Evolutionary conservation across 37 sponge, comb jelly and placozoan genomes (phyloP), one percentile per base, ranked within the genome.

Genomic region (Beroe ovata): DNA sequence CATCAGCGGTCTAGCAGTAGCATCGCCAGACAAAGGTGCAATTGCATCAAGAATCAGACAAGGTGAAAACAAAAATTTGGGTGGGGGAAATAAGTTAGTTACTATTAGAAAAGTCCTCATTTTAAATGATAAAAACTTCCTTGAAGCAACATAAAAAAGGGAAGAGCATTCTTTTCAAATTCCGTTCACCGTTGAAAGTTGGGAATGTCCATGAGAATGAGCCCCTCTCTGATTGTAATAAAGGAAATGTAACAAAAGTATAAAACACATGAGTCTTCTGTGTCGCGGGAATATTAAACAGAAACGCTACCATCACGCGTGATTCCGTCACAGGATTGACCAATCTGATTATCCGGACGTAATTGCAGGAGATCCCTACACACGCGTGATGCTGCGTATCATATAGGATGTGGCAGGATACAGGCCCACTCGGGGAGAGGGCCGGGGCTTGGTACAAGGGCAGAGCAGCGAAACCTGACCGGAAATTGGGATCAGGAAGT

Each of bases 51-150:
- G 54, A 47, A 16, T 16, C 54, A 11, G 6, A 47, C 54, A 11
- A 6, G 11, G 6, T 47, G 11, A 47, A 47, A 6, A 47, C 54
- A 11, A 47, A 11, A 47, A 47, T 6, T 47, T 47, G 54, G 54
- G 54, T 47, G 54, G 54, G 54, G 11, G 11, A n/a, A n/a, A n/a
- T n/a, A n/a, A 47, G 11, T 47, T 16, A 47, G 54, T 47, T 47
- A 47, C 54, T 47, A 11, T 47, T 47, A 47, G 54, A 47, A 47
- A 47, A 47, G 54, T 47, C 54, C 54, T 47, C 54, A 47, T 66
- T 66, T 66, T 66, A 66, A 66, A 66, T 66, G 34, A 30, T 66
- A 66, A 66, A 66, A 66, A 66, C 69, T 66, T 66, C 69, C 32
- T 66, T 66, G 69, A 66, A 66, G 69, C 69, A 66, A 32, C 54